These are phyloP conservation scores for Glyptemys insculpta DNA, from an alignment of 2,797 vertebrate species.

Conservation along the genomic window DNA sequence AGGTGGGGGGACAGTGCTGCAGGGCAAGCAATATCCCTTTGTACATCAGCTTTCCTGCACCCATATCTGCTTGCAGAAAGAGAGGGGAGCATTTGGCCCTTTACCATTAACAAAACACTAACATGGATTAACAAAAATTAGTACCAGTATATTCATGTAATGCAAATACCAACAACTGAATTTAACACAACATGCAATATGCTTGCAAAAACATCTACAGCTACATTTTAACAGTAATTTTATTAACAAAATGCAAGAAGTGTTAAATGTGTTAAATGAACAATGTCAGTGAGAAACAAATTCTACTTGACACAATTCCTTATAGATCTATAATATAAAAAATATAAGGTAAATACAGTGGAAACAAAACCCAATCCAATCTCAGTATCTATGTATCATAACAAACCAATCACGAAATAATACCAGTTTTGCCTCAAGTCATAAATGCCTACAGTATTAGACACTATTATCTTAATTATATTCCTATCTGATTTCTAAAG, in stretches of 20 bases:
- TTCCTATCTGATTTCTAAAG: slow-evolving; percentile 33
- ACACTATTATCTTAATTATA: slow-evolving; percentile 18
- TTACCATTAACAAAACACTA: not conserved
- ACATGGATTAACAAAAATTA: not conserved
- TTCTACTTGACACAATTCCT: not conserved
- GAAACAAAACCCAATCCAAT: not conserved
- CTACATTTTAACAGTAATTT: not conserved
- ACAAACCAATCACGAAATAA: slow-evolving; percentile 8
- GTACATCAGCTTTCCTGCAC: not conserved
- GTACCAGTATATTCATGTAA: not conserved
- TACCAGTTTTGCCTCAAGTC: not conserved
- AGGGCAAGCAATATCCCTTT: not conserved
- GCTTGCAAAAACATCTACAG: not conserved
- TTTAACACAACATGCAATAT: not conserved
- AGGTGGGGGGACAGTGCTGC: not conserved
- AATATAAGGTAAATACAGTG: not conserved
- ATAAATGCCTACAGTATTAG: not conserved
- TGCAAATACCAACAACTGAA: not conserved
- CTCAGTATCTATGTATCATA: not conserved
- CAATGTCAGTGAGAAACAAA: not conserved
- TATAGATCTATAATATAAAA: not conserved
- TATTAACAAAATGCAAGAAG: not conserved
- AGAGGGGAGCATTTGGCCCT: not conserved
- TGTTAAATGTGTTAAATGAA: not conserved
- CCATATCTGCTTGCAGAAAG: not conserved